Base-by-base conservation (phyloP, 2,113 vertebrate genomes). In the Corythornis cristatus region DNA sequence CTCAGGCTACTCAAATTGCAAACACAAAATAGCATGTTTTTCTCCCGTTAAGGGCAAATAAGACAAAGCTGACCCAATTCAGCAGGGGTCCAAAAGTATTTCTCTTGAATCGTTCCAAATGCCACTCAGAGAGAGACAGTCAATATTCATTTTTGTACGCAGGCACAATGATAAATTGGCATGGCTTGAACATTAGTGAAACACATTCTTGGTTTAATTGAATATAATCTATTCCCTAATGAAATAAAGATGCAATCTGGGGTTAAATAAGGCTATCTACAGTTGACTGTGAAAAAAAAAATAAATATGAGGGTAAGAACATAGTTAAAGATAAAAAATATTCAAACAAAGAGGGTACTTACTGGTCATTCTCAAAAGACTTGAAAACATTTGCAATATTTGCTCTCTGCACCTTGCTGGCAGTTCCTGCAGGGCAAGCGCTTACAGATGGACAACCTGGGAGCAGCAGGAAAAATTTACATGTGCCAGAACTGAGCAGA, bases 401-500 rank as follows among this genome's bases (percentile, higher is more conserved):
- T 86, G 51, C 28, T 89, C 64, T 83, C 64, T 65, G 37, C 16
- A 62, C 71, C 61, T 75, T 8, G 60, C 93, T 77, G 77, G 73
- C 77, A 77, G 61, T 11, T 92, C 65, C 68, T 0, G 31, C 50
- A 72, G 77, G 50, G 82, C 75, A 48, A 64, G 23, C 20, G 76
- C 68, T 80, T 88, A 77, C 87, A 94, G 94, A 95, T 80, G 93
- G 91, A 91, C 89, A 89, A 71, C 72, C 64, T 64, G 93, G 46
- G 43, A 95, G 78, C 87, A 93, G 87, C 87, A 67, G 3, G 79
- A 92, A 60, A 48, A 77, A 86, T 57, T 53, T 61, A 89, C 76
- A 65, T 0, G 2, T 94, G 93, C 95, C 91, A 95, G 82, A 62
- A 80, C 51, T 3, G 20, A 92, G 89, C 29, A 70, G 86, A 92